A percentile compares a stretch with the other conserved stretches of the same genome.
phyloP scores from a whole-genome alignment of 2,797 vertebrate genomes.

The Periophthalmus magnuspinnatus region DNA sequence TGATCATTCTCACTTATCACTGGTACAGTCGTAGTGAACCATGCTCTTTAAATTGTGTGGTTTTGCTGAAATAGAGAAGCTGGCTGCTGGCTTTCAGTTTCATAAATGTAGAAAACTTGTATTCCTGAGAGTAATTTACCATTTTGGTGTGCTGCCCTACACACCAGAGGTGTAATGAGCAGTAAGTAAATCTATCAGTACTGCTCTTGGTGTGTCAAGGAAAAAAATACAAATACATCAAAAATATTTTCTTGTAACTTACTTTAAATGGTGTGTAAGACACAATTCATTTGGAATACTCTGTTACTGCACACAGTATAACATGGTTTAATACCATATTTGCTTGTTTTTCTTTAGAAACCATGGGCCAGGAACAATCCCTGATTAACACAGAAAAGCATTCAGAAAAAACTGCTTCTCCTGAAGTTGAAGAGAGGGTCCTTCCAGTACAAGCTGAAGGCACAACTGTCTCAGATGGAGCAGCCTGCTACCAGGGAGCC shows the following conservation, averaged over 20 bases:
- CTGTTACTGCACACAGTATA: background rate
- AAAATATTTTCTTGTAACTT: no score
- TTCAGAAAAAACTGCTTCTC: slow-evolving; percentile 11
- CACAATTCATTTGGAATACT: background rate
- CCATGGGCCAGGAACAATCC: slow-evolving; percentile 67
- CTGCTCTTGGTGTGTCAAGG: background rate
- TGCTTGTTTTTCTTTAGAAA: slow-evolving; percentile 20
- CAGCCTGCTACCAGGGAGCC: slow-evolving; percentile 36
- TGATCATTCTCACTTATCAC: background rate
- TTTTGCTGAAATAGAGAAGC: background rate
- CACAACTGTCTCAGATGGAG: background rate
- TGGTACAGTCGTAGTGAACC: background rate
- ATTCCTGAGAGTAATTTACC: background rate
- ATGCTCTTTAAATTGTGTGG: background rate
- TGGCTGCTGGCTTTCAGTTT: slow-evolving; percentile 1
- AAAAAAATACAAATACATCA: background rate
- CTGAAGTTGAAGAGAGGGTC: slow-evolving; percentile 4
- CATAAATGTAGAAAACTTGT: background rate
- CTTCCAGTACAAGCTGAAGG: slow-evolving; percentile 9
- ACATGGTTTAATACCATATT: background rate
- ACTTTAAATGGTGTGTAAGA: no score
- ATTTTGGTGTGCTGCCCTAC: background rate
- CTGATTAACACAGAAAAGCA: slow-evolving; percentile 27
- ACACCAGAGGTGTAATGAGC: no score
- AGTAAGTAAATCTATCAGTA: background rate